Percentiles rank a stretch among this genome's conserved stretches.
phyloP scores from a whole-genome alignment of 2,888 invertebrate genomes.

The Cacoxenus indagator region DNA sequence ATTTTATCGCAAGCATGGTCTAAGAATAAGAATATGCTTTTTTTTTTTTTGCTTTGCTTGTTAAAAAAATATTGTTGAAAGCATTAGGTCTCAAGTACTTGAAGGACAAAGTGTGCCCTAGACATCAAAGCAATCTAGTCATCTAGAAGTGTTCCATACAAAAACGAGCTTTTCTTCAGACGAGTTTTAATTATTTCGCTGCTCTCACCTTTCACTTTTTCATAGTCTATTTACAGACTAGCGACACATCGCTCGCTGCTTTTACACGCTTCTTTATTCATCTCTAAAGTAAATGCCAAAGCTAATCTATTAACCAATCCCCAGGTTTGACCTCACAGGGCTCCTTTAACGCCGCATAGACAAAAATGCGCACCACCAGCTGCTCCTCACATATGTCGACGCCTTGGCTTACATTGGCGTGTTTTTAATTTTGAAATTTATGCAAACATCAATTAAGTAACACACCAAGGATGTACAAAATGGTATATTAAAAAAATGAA shows the following conservation, averaged over 20 bases:
- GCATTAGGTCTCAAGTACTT: too few species aligned
- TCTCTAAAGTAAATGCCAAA: not conserved
- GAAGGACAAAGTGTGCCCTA: too few species aligned
- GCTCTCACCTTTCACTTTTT: too few species aligned
- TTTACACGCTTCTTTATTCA: too few species aligned
- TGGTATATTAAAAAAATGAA: not conserved
- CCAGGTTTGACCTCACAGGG: not conserved
- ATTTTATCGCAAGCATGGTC: not conserved
- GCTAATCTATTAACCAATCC: not conserved
- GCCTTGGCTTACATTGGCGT: not conserved
- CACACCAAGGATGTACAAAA: not conserved
- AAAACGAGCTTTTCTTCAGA: too few species aligned
- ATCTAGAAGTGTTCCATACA: too few species aligned
- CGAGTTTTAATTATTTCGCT: too few species aligned
- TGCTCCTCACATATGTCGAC: slow-evolving; percentile 4
- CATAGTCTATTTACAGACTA: too few species aligned
- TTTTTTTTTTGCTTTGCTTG: too few species aligned
- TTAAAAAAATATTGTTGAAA: too few species aligned
- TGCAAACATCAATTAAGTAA: slow-evolving; percentile 18
- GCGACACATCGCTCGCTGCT: too few species aligned
- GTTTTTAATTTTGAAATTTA: slow-evolving; percentile 16
- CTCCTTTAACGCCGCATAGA: not conserved
- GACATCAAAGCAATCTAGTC: too few species aligned
- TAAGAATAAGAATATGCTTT: not conserved
- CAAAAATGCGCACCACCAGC: not conserved